These are phyloP conservation scores for Tapirus indicus DNA, from an alignment of 2,797 vertebrate genomes.

Conservation along the genomic window DNA sequence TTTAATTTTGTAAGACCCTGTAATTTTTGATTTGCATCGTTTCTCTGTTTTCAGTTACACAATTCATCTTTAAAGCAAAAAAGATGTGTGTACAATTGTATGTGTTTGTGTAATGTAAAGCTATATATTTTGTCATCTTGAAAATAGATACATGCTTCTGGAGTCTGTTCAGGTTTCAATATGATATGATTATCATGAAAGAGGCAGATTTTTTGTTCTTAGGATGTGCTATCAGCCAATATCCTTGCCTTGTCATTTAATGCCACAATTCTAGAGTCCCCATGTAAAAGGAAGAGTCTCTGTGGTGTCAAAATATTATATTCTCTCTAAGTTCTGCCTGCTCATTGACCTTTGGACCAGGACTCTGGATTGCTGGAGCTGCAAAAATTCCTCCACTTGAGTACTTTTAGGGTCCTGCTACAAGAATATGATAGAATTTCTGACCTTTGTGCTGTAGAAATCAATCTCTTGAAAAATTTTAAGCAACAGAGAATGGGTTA, in stretches of 20 bases:
- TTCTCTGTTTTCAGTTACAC: constrained; percentile 19
- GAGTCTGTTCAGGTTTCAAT: constrained; percentile 14
- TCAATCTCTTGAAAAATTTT: background rate
- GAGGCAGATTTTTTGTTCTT: background rate
- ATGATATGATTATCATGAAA: background rate
- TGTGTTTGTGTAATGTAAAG: constrained; percentile 61
- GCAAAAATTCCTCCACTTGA: background rate
- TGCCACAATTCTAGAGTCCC: background rate
- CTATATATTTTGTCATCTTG: constrained; percentile 49
- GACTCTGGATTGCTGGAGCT: background rate
- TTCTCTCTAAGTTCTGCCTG: background rate
- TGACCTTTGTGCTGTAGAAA: constrained; percentile 57
- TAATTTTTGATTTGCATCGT: constrained; percentile 13
- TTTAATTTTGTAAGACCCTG: constrained; percentile 43
- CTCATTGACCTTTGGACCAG: background rate
- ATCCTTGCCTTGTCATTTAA: background rate
- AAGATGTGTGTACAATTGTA: background rate
- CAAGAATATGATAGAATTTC: background rate
- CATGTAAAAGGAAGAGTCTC: background rate
- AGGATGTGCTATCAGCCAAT: background rate
- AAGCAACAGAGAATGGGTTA: background rate
- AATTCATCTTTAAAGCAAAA: constrained; percentile 66
- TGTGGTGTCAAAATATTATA: background rate
- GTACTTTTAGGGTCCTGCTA: background rate
- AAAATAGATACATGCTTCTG: background rate